Percentiles rank a stretch among this genome's conserved stretches.
These are phyloP conservation scores for Spermophilus dauricus DNA, from an alignment of 2,113 vertebrate species.

Conservation along the genomic window DNA sequence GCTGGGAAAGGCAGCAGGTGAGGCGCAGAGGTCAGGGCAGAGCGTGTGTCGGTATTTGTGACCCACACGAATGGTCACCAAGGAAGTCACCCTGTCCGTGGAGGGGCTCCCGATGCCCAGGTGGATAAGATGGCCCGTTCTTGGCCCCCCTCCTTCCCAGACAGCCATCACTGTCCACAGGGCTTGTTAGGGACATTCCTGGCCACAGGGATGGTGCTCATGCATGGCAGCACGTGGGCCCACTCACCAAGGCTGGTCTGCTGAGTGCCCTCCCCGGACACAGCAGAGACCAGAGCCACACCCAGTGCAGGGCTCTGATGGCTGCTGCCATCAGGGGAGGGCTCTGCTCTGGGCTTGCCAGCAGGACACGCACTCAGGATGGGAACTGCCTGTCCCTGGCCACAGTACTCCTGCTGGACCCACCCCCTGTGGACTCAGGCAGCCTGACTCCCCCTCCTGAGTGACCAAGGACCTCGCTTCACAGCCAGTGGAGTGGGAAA, in stretches of 20 bases:
- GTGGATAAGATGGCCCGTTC: not conserved
- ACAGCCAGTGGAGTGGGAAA: not conserved
- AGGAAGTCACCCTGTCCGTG: rapidly evolving
- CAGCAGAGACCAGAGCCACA: not conserved
- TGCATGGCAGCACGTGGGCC: no score
- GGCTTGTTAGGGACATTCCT: rapidly evolving
- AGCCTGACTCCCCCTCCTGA: no score
- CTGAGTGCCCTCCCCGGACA: no score
- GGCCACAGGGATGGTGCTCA: not conserved
- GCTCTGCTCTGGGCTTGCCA: no score
- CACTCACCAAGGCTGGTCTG: not conserved
- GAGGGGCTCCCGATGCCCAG: rapidly evolving
- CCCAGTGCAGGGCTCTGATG: rapidly evolving
- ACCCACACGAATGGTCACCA: rapidly evolving
- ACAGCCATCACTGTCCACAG: not conserved
- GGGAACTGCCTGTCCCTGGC: not conserved
- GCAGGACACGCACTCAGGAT: rapidly evolving
- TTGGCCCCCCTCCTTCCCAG: no score
- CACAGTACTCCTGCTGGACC: rapidly evolving
- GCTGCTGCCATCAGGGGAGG: no score
- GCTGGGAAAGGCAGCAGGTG: not conserved
- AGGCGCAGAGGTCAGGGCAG: no score
- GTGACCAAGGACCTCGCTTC: not conserved
- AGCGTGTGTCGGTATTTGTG: rapidly evolving
- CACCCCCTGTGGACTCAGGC: not conserved